Percentiles rank a stretch among this genome's conserved stretches.
Evolutionary conservation across 2,888 invertebrate genomes (phyloP).

Genomic region (Synanthedon formicaeformis): DNA sequence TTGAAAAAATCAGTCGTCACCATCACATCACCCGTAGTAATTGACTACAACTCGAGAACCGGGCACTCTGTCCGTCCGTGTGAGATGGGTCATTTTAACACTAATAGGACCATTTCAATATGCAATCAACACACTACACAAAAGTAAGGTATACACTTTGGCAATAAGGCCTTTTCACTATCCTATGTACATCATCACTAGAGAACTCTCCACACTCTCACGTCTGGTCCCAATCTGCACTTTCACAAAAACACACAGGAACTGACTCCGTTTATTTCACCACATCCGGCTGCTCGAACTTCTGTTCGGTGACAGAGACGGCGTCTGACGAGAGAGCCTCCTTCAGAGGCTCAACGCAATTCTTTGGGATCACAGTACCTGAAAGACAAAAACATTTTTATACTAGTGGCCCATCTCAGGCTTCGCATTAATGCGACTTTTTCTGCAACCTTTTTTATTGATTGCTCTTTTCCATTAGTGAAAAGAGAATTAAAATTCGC

Average conservation of each 20-base stretch:
- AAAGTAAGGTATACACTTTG: not conserved
- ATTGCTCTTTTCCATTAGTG: too few relatives aligned
- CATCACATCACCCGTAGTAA: constrained; percentile 11
- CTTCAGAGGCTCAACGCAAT: constrained; percentile 83
- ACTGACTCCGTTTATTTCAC: constrained; percentile 27
- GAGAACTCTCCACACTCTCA: too few relatives aligned
- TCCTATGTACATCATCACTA: too few relatives aligned
- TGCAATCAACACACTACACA: not conserved
- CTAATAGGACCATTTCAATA: not conserved
- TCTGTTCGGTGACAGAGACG: constrained; percentile 81
- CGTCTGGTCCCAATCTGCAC: not conserved
- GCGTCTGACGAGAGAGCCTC: constrained; percentile 85
- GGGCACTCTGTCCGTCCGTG: not conserved
- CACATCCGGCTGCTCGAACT: constrained; percentile 55
- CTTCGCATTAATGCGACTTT: too few relatives aligned
- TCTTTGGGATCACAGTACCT: constrained; percentile 91
- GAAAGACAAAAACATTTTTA: constrained; percentile 13
- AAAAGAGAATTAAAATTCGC: too few relatives aligned
- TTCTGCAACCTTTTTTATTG: too few relatives aligned
- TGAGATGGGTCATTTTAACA: not conserved
- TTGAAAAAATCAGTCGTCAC: constrained; percentile 12
- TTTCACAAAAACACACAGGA: not conserved
- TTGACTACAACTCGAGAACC: constrained; percentile 11
- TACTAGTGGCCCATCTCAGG: too few relatives aligned
- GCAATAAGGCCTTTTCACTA: not conserved